Percentiles rank a stretch among this genome's conserved stretches.
These are phyloP conservation scores for Coecobrya sp. DNA, from an alignment of 2,888 invertebrate species.

Conservation along the genomic window DNA sequence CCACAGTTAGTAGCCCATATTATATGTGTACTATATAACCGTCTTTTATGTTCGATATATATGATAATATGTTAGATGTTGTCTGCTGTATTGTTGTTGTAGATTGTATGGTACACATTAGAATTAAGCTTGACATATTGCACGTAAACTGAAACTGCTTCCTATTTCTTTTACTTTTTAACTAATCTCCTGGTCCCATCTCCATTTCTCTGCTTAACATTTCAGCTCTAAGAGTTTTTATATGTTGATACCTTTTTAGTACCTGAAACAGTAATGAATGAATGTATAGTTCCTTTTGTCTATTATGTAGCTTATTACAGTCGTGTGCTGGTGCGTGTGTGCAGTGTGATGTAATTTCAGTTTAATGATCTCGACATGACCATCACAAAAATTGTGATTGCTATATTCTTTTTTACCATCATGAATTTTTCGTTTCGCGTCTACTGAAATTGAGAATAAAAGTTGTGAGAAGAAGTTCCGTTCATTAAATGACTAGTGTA, in stretches of 20 bases:
- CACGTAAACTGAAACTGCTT: constrained; percentile 66
- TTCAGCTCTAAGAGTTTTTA: neutral
- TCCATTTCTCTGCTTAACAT: constrained; percentile 6
- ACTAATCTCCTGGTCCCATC: constrained; percentile 59
- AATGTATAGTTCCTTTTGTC: neutral
- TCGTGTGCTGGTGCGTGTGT: constrained; percentile 74
- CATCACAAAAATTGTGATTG: constrained; percentile 72
- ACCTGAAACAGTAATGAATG: neutral
- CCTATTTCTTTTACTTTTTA: constrained; percentile 56
- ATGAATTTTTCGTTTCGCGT: neutral
- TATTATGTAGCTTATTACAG: neutral
- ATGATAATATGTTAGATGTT: constrained; percentile 15
- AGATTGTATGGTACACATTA: constrained; percentile 8
- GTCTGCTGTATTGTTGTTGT: constrained; percentile 20
- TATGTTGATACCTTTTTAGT: neutral
- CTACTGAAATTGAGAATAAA: neutral
- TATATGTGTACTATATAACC: neutral
- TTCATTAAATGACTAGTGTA: constrained; percentile 32
- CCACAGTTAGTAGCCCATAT: neutral
- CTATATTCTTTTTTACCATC: constrained; percentile 17
- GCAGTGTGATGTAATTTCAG: constrained; percentile 74
- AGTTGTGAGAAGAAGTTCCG: constrained; percentile 33
- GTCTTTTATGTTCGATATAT: neutral
- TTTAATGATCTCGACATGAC: constrained; percentile 81
- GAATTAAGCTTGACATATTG: constrained; percentile 75